phyloP scores from a whole-genome alignment of 2,113 vertebrate species.

The Nansenia antarctica region DNA sequence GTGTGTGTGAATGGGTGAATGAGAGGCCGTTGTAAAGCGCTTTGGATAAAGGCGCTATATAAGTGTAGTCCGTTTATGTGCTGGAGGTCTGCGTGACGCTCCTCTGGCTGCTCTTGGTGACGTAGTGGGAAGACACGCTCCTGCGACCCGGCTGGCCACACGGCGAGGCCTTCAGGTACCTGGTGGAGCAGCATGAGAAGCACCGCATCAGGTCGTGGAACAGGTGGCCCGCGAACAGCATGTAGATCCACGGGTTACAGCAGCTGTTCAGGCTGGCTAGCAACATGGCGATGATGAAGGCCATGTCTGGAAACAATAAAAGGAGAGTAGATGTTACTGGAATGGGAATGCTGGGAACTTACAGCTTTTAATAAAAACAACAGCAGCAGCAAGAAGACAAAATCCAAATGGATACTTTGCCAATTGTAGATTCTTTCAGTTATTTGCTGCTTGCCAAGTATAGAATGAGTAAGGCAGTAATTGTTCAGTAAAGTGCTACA shows the following conservation, averaged over 20 bases:
- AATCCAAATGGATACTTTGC: too few relatives aligned
- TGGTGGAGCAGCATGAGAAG: slow-evolving; percentile 81
- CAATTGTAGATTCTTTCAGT: too few relatives aligned
- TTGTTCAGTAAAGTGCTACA: too few relatives aligned
- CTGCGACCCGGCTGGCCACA: slow-evolving; percentile 71
- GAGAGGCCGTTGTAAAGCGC: too few relatives aligned
- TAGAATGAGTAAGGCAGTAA: too few relatives aligned
- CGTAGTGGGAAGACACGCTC: slow-evolving; percentile 79
- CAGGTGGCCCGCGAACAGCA: slow-evolving; percentile 91
- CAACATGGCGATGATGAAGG: slow-evolving; percentile 91
- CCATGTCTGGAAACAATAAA: slow-evolving; percentile 68
- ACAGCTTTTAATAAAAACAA: too few relatives aligned
- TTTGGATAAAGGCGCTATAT: too few relatives aligned
- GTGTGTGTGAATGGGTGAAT: too few relatives aligned
- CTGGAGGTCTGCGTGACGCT: slow-evolving; percentile 70
- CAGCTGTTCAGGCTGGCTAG: slow-evolving; percentile 95
- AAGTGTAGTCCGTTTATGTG: slow-evolving; percentile 58
- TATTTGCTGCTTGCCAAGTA: too few relatives aligned
- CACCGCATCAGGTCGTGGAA: slow-evolving; percentile 82
- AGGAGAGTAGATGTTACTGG: not conserved
- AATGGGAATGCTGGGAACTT: too few relatives aligned
- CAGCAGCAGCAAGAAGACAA: not conserved
- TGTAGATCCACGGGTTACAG: slow-evolving; percentile 98
- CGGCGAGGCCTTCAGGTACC: slow-evolving; percentile 56
- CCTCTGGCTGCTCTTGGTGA: slow-evolving; percentile 82